A percentile compares a stretch with the other conserved stretches of the same genome.
Evolutionary conservation across 2,797 vertebrate species (phyloP).

Genomic region (Karalla daura): DNA sequence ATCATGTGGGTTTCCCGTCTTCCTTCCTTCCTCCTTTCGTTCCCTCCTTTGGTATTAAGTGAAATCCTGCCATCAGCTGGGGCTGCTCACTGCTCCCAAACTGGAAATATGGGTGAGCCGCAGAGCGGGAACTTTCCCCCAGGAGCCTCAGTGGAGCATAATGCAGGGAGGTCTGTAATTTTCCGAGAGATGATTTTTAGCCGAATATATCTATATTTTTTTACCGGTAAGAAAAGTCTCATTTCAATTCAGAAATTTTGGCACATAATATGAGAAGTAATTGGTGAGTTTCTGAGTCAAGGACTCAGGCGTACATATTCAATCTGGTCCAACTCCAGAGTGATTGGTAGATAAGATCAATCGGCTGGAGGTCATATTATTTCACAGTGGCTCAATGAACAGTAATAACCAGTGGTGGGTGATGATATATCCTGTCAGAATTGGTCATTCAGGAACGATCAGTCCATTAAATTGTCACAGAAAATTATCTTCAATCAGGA

Average conservation of each 20-base stretch:
- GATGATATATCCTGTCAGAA: not conserved
- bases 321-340: not conserved
- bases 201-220: not conserved
- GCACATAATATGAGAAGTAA: not conserved
- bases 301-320: not conserved
- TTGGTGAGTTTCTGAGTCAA: not conserved
- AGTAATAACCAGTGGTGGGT: not conserved
- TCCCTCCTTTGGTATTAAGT: not conserved
- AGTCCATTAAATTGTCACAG: not conserved
- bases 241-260: not conserved
- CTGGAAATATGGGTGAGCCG: slow-evolving; percentile 16
- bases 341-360: not conserved
- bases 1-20: not conserved
- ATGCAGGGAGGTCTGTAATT: slow-evolving; percentile 2
- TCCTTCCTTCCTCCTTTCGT: slow-evolving; percentile 1
- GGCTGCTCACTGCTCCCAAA: slow-evolving; percentile 5
- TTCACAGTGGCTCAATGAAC: not conserved
- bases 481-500: not conserved
- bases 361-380: not conserved
- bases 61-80: not conserved
- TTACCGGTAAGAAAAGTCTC: no score
- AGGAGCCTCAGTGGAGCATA: slow-evolving; percentile 13
- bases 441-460: not conserved
- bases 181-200: not conserved
- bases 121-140: slow-evolving; percentile 13